phyloP scores from a whole-genome alignment of 2,113 vertebrate genomes.

The Tupaia chinensis region DNA sequence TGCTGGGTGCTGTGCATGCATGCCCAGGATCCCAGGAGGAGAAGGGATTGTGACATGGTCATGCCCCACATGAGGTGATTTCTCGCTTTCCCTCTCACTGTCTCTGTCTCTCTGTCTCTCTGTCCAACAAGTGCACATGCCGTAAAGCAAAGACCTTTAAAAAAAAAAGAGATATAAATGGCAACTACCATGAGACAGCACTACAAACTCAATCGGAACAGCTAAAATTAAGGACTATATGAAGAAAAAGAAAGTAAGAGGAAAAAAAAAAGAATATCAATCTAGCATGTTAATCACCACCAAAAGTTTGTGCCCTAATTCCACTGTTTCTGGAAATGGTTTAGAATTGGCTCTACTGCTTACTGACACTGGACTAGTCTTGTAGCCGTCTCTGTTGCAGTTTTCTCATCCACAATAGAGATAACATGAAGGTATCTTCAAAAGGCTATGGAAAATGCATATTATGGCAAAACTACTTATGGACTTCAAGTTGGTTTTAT shows the following conservation, averaged over 20 bases:
- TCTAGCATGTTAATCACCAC: background rate
- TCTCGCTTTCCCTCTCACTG: no score
- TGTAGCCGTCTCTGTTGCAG: background rate
- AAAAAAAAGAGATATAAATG: background rate
- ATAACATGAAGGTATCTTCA: background rate
- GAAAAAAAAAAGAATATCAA: background rate
- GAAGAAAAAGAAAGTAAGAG: background rate
- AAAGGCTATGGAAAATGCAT: no score
- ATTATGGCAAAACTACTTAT: no score
- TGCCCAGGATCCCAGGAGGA: no score
- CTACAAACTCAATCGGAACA: background rate
- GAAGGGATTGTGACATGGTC: no score
- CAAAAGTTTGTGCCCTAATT: background rate
- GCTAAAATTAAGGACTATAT: background rate
- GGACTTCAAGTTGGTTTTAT: no score
- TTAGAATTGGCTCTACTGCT: background rate
- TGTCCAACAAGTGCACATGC: no score
- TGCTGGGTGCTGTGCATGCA: no score
- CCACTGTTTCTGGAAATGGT: background rate
- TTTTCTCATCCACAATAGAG: background rate
- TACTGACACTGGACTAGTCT: background rate
- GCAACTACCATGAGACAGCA: background rate
- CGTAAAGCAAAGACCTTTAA: no score
- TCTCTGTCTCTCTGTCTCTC: no score
- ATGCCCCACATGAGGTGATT: no score